Evolutionary conservation across 2,888 invertebrate genomes (phyloP), one percentile per base, ranked within the genome.

Genomic region (Agrochola circellaris): DNA sequence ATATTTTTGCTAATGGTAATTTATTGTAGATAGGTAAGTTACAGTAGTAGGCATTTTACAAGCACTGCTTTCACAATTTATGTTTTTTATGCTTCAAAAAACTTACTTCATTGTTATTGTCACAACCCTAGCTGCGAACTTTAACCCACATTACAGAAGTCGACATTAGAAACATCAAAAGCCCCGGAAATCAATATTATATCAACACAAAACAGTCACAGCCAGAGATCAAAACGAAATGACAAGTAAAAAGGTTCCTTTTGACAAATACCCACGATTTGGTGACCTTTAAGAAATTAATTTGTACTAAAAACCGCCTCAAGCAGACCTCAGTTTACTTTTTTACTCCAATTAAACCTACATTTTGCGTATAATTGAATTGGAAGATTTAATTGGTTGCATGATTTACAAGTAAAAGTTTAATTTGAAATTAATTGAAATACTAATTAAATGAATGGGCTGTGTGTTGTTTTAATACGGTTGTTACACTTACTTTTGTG

Each of bases 221-320:
- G 34, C 42, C 60, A 30, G 30, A 30, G 54, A 20, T 60, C 58
- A 64, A 54, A 70, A 61, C 15, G 9, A 65, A 82, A 65, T 70
- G 15, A 64, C 20, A 56, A n/a, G 34, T 48, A 69, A 76, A 76
- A 81, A 72, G 68, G 51, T 66, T 74, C n/a, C 13, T 13, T 79
- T 76, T 75, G 56, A 61, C 23, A 79, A 73, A 72, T 66, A 51
- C 62, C 45, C 54, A 13, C 30, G 66, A 74, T 84, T 70, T 51
- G 26, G 60, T 60, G 73, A 75, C 69, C 69, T 54, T 80, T 51
- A n/a, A 42, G 54, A 78, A 86, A 86, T 73, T 77, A 23, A 82
- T 80, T 85, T 79, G 48, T 73, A 38, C 67, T 70, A 38, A 64
- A 73, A 75, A 64, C 38, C 51, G 64, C 75, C 79, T 71, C 26